Percentiles rank a stretch among this genome's conserved stretches.
Evolutionary conservation across 2,797 vertebrate species (phyloP).

Genomic region (Dendrocincla fuliginosa): DNA sequence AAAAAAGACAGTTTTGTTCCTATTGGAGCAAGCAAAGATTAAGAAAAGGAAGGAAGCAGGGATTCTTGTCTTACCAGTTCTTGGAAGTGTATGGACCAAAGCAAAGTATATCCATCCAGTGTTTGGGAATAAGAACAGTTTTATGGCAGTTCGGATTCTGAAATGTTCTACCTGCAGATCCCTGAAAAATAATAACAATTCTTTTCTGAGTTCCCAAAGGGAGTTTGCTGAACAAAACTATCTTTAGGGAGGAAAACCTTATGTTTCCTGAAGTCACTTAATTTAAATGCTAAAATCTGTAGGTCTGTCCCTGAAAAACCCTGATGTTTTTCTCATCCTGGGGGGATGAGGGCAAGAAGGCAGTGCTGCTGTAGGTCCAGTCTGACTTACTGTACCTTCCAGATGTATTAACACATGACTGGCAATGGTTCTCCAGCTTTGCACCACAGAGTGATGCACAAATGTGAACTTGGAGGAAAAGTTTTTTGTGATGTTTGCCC

Average conservation of each 20-base stretch:
- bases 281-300: not conserved
- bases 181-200: not conserved
- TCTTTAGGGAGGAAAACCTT: not conserved
- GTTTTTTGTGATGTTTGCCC: not conserved
- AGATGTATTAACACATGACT: not conserved
- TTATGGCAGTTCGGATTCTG: not conserved
- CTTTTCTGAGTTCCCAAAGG: not conserved
- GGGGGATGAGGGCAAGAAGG: not conserved
- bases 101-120: not conserved
- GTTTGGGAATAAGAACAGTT: not conserved
- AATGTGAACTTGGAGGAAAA: not conserved
- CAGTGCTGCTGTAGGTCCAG: not conserved
- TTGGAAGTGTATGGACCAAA: not conserved
- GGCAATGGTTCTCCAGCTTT: not conserved
- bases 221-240: not conserved
- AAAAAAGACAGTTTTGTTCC: not conserved
- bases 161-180: not conserved
- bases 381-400: not conserved
- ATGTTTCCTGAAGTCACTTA: not conserved
- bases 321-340: not conserved
- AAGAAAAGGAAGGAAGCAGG: not conserved
- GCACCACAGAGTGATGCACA: not conserved
- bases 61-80: not conserved
- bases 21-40: not conserved
- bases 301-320: not conserved